Conservation (phyloP, 1,140 invertebrate species). For the Cherax quadricarinatus region DNA sequence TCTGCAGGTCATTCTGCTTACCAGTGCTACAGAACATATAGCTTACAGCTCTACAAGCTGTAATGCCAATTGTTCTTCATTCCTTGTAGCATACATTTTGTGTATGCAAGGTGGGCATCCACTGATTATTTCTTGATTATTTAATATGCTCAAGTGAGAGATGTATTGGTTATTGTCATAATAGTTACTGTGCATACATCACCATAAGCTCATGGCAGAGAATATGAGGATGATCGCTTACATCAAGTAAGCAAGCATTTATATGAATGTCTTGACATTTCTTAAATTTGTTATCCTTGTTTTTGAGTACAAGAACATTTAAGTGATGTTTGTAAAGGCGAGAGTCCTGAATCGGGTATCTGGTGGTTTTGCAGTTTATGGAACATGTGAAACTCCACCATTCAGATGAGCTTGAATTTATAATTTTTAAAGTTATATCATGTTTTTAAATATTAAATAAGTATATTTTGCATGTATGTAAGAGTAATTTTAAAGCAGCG, state of each 20-base stretch:
- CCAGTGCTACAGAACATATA: neutral
- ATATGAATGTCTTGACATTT: neutral
- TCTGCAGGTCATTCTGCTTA: neutral
- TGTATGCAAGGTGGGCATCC: neutral
- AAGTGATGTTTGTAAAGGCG: neutral
- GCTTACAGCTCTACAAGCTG: neutral
- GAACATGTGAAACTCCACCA: neutral
- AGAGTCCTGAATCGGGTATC: neutral
- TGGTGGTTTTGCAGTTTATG: neutral
- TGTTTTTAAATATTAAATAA: neutral
- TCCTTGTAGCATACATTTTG: neutral
- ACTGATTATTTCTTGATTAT: neutral
- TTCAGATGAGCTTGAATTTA: neutral
- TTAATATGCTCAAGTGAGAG: neutral
- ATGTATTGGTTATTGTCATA: conserved; percentile 5
- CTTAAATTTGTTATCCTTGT: neutral
- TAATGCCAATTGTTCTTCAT: neutral
- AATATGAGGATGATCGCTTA: neutral
- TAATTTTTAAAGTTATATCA: neutral
- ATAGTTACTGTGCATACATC: neutral
- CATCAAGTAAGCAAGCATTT: neutral
- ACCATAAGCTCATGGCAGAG: neutral
- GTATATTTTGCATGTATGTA: neutral
- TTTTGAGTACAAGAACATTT: neutral
- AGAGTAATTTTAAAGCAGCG: neutral